Evolutionary conservation across 2,113 vertebrate species (phyloP).

Genomic region (Nymphicus hollandicus): DNA sequence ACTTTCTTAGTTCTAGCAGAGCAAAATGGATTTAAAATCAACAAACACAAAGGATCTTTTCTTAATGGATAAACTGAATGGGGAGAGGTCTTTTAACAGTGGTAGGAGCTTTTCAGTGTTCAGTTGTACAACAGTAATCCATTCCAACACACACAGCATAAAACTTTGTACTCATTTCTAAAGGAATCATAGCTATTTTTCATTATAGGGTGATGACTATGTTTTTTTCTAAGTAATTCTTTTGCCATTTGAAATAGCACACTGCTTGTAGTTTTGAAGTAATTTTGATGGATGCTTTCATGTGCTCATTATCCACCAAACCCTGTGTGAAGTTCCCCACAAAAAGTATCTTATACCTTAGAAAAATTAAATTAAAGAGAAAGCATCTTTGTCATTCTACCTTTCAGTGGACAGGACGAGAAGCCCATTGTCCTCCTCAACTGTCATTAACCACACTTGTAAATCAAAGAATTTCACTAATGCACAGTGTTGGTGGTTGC

Average conservation of each 20-base stretch:
- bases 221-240: background rate
- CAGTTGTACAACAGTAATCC: background rate
- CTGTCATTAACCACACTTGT: background rate
- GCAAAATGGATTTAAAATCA: background rate
- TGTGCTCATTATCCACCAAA: background rate
- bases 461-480: background rate
- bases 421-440: background rate
- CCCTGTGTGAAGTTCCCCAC: background rate
- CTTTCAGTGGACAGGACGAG: background rate
- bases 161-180: background rate
- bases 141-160: background rate
- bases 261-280: background rate
- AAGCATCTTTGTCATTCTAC: background rate
- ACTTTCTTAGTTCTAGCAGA: background rate
- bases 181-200: background rate
- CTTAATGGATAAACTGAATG: background rate
- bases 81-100: background rate
- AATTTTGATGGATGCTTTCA: background rate
- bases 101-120: background rate
- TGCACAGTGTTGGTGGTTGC: accelerated
- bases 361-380: background rate
- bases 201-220: background rate
- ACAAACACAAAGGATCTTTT: background rate
- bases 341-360: background rate
- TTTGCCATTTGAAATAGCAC: background rate